Evolutionary conservation across 2,888 invertebrate species (phyloP), one percentile per base, ranked within the genome.

Genomic region (Argyresthia goedartella): DNA sequence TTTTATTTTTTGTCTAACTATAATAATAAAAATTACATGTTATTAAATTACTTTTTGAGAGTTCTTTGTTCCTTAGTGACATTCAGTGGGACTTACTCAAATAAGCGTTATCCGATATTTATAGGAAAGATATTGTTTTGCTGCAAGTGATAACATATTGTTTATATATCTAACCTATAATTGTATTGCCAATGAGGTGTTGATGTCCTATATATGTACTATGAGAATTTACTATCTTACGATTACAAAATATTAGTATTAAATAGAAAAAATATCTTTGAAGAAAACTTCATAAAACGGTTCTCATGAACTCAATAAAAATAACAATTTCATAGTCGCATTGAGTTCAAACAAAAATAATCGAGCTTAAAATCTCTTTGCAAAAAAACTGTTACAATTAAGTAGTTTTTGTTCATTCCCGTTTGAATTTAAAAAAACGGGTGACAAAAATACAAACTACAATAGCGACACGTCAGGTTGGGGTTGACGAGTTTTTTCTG

Each of bases 301-400:
- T 60, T 53, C 56, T 56, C 53, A 57, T 56, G 54, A 55, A 57
- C 51, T 53, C 58, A 60, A 56, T 58, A 57, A 59, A 55, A 25
- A 25, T 25, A 25, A 58, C 33, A 2, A 25, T 50, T 13, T 49
- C 48, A 34, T 25, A 14, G 10, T 45, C 4, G 13, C n/a, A 43
- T 49, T 42, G 49, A 42, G 33, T 34, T 36, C 10, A 6, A 67
- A 67, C 77, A 77, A 76, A 82, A 81, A 81, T 82, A 80, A 81
- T 79, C 81, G 79, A 80, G 70, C 79, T 75, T 79, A 75, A 81
- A 86, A 84, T 81, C 79, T 69, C 61, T 56, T 56, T 59, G 66
- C 66, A 59, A 82, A 85, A 81, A 80, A 84, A 81, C 81, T 82
- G 81, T 80, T 75, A 86, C 86, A 85, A 86, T 86, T 85, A 86